Conservation (phyloP, 2,797 vertebrate species). For the Aulostomus chinensis region DNA sequence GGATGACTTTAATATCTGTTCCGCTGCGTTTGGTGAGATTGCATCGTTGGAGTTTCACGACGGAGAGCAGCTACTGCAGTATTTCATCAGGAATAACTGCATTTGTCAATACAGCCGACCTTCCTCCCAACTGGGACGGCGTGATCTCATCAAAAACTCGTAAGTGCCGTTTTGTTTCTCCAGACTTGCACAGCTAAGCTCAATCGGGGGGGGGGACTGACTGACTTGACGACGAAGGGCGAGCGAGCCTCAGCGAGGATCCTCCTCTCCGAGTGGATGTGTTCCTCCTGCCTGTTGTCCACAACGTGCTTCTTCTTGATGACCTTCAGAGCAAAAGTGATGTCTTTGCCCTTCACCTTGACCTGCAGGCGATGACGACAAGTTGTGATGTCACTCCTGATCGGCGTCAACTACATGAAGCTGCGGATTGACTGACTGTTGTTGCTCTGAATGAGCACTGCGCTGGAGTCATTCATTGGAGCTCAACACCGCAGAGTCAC, state of each 20-base stretch:
- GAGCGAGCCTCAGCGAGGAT: conserved; percentile 89
- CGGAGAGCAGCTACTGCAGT: conserved; percentile 24
- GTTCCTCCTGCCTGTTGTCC: conserved; percentile 91
- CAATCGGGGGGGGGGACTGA: conserved; percentile 4
- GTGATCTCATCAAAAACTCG: no score
- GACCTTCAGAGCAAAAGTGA: conserved; percentile 91
- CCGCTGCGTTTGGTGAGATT: conserved; percentile 1
- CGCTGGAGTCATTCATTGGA: no score
- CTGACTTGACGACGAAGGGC: conserved; percentile 91
- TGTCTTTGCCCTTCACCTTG: conserved; percentile 86
- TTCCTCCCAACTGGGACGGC: no score
- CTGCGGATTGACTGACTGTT: no score
- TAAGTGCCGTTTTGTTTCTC: no score
- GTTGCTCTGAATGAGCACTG: no score
- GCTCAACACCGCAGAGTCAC: background rate
- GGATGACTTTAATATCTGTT: conserved; percentile 58
- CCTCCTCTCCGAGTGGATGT: conserved; percentile 91
- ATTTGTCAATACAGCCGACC: no score
- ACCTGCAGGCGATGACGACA: conserved; percentile 77
- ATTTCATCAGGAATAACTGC: conserved; percentile 7
- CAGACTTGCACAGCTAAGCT: no score
- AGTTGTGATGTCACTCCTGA: background rate
- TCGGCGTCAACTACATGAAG: no score
- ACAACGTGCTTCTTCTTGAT: conserved; percentile 94
- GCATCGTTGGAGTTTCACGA: conserved; percentile 26